Base-by-base conservation (phyloP, 2,888 invertebrate species). In the Macrosoma leucophasiata region DNA sequence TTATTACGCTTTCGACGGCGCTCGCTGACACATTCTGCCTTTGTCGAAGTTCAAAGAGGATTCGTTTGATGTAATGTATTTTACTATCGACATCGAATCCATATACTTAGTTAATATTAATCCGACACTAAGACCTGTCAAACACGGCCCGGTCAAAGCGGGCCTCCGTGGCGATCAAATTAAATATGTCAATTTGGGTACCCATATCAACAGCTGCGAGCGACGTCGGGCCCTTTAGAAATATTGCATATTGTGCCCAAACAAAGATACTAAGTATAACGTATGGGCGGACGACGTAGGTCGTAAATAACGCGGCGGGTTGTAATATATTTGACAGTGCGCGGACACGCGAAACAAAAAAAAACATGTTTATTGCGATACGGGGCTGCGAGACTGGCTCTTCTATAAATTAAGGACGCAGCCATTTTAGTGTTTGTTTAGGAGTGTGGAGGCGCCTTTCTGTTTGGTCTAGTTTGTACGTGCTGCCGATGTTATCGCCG, bases 191-290 rank as follows among this genome's bases (percentile, higher is more conserved):
- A 84, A 84, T 84, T 84, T 74, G 74, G 75, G 74, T 69, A 84
- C 84, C 82, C 82, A 78, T 82, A 84, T 84, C 84, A 84, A 78
- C 81, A 81, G 84, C 82, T 82, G 84, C 78, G 71, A 70, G 70
- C 72, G 81, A 76, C 78, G 78, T 73, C 76, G 73, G 72, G 68
- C 74, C 78, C 79, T 78, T 79, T 81, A 78, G 79, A 84, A 84
- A 84, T 84, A 84, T 84, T 76, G 79, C 82, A 82, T 81, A 84
- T 84, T 82, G 84, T 84, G 84, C 84, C 82, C 82, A 84, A 84
- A 84, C 84, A 84, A 81, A 84, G 84, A 82, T 84, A 82, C 81
- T 79, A 81, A 84, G 82, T 81, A 82, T 84, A 82, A 84, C 79
- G 84, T 82, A 84, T 82, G 84, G 82, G 82, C 81, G 82, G 81